These are phyloP conservation scores for Tetragonisca angustula DNA, from an alignment of 2,888 invertebrate genomes.

Conservation along the genomic window DNA sequence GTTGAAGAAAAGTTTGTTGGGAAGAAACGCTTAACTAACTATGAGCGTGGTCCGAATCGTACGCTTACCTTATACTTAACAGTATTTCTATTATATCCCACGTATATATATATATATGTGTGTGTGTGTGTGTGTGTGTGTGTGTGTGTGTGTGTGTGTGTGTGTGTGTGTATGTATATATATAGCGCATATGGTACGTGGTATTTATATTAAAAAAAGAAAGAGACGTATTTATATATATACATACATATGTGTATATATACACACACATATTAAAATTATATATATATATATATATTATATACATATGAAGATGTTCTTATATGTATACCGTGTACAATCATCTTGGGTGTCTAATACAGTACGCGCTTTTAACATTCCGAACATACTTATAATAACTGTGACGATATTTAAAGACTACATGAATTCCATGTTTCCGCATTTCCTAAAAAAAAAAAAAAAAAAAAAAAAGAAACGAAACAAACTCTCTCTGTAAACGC, in stretches of 20 bases:
- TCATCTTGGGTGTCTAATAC: constrained; percentile 68
- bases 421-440: constrained; percentile 42
- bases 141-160: neutral
- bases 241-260: neutral
- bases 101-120: constrained; percentile 19
- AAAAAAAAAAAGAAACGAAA: neutral
- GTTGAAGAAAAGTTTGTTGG: constrained; percentile 46
- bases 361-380: constrained; percentile 50
- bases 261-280: neutral
- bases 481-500: constrained; percentile 15
- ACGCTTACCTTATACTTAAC: constrained; percentile 76
- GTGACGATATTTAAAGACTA: constrained; percentile 34
- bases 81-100: constrained; percentile 73
- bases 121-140: constrained; percentile 27
- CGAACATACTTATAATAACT: constrained; percentile 37
- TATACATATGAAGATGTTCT: constrained; percentile 58
- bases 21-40: constrained; percentile 59
- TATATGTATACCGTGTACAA: constrained; percentile 68
- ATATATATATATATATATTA: constrained; percentile 42
- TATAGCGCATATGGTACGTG: constrained; percentile 9
- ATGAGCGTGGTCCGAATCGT: constrained; percentile 74
- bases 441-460: constrained; percentile 8
- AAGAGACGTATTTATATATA: constrained; percentile 4
- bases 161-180: neutral
- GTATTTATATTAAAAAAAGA: constrained; percentile 54